These are phyloP conservation scores for Heliothis subflexa DNA, from an alignment of 1,140 invertebrate genomes.

Conservation along the genomic window DNA sequence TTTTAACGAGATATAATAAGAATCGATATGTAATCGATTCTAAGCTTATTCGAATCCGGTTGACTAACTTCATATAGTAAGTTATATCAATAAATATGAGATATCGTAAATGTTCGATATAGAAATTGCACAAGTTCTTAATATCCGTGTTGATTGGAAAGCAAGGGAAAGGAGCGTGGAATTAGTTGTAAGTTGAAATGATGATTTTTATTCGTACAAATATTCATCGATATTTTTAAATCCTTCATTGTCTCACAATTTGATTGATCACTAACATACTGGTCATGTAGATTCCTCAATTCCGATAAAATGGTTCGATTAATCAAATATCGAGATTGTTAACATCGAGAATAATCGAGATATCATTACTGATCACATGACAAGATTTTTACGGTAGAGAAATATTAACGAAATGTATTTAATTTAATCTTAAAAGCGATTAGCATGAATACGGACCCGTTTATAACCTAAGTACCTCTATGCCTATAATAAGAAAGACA, in stretches of 20 bases:
- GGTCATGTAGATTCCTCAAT: too few relatives aligned
- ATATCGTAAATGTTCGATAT: conserved; percentile 15
- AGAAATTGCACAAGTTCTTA: conserved; percentile 34
- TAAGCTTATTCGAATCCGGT: background rate
- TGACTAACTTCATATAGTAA: background rate
- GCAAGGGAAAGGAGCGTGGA: conserved; percentile 26
- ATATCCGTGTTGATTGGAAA: conserved; percentile 32
- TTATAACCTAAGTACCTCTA: too few relatives aligned
- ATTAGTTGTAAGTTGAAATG: conserved; percentile 35
- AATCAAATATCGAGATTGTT: too few relatives aligned
- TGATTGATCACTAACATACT: too few relatives aligned
- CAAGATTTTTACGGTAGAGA: too few relatives aligned
- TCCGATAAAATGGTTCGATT: too few relatives aligned
- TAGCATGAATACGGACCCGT: too few relatives aligned
- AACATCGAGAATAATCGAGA: too few relatives aligned
- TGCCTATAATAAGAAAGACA: too few relatives aligned
- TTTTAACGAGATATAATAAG: background rate
- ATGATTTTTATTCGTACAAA: background rate
- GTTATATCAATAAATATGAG: conserved; percentile 12
- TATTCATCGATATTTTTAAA: background rate
- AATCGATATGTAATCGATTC: background rate
- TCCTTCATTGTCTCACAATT: background rate
- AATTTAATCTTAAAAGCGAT: too few relatives aligned
- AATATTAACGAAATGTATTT: too few relatives aligned
- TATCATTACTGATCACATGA: too few relatives aligned